Percentiles rank a stretch among this genome's conserved stretches.
Evolutionary conservation across 2,888 invertebrate genomes (phyloP).

Genomic region (Rhodophaea formosa): DNA sequence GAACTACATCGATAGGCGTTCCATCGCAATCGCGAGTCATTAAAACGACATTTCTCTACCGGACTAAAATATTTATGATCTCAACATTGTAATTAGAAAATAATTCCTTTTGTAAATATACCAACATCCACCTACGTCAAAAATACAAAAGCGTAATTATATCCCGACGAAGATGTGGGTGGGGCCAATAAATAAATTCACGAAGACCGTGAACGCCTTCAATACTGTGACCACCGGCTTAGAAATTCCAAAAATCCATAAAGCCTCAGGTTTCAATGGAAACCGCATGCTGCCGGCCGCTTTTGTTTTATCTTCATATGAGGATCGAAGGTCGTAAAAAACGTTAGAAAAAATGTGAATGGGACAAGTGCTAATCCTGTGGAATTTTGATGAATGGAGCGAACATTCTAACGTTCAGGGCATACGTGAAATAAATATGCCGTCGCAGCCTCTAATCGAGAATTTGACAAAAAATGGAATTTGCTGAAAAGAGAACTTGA

Average conservation of each 20-base stretch:
- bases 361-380: slow-evolving; percentile 42
- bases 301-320: slow-evolving; percentile 43
- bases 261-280: slow-evolving; percentile 52
- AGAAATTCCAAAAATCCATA: slow-evolving; percentile 43
- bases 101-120: slow-evolving; percentile 4
- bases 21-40: slow-evolving; percentile 4
- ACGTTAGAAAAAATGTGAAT: slow-evolving; percentile 41
- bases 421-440: not conserved
- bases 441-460: not conserved
- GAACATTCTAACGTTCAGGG: slow-evolving; percentile 1
- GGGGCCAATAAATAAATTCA: slow-evolving; percentile 33
- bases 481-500: no score
- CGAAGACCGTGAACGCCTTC: slow-evolving; percentile 25
- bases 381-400: slow-evolving; percentile 37
- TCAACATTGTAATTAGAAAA: slow-evolving; percentile 9
- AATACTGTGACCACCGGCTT: slow-evolving; percentile 48
- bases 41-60: slow-evolving; percentile 14
- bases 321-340: slow-evolving; percentile 40
- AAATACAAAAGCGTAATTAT: slow-evolving; percentile 15
- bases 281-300: slow-evolving; percentile 44
- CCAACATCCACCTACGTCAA: slow-evolving; percentile 4
- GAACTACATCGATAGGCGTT: slow-evolving; percentile 9
- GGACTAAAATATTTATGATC: slow-evolving; percentile 11
- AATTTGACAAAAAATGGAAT: no score
- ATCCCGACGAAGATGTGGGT: slow-evolving; percentile 25